A percentile compares a stretch with the other conserved stretches of the same genome.
phyloP scores from a whole-genome alignment of 2,113 vertebrate species.

The Cyprinus carpio region DNA sequence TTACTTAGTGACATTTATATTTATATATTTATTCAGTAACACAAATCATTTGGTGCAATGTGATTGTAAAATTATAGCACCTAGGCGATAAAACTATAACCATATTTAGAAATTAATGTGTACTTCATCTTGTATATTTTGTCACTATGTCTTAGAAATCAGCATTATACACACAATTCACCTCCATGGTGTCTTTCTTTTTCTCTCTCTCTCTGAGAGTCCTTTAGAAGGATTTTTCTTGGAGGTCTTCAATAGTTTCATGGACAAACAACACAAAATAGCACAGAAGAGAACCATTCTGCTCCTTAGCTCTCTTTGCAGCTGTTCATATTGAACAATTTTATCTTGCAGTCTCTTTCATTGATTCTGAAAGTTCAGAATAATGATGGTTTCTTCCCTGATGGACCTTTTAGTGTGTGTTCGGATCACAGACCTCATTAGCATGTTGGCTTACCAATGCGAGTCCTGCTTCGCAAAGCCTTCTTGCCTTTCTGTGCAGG shows the following conservation, averaged over 20 bases:
- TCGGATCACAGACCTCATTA: background rate
- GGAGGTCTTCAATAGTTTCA: background rate
- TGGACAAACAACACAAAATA: background rate
- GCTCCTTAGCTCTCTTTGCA: background rate
- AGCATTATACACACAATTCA: background rate
- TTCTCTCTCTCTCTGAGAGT: background rate
- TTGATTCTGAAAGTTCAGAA: background rate
- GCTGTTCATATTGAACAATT: background rate
- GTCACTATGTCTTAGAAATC: background rate
- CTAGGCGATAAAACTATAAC: background rate
- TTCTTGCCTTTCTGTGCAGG: conserved; percentile 57
- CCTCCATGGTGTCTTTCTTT: background rate
- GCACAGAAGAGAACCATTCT: background rate
- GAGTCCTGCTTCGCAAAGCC: conserved; percentile 49
- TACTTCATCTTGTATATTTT: background rate
- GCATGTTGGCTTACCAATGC: conserved; percentile 50
- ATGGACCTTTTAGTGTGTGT: background rate
- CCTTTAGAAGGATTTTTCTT: background rate
- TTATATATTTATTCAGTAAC: background rate
- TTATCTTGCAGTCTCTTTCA: background rate
- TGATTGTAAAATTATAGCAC: background rate
- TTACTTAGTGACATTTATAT: background rate
- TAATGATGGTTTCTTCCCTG: background rate
- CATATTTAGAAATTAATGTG: background rate
- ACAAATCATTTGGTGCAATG: background rate